Percentiles rank a stretch among this genome's conserved stretches.
Conservation (phyloP, 1,140 invertebrate species). For the Drosophila pseudoobscura region DNA sequence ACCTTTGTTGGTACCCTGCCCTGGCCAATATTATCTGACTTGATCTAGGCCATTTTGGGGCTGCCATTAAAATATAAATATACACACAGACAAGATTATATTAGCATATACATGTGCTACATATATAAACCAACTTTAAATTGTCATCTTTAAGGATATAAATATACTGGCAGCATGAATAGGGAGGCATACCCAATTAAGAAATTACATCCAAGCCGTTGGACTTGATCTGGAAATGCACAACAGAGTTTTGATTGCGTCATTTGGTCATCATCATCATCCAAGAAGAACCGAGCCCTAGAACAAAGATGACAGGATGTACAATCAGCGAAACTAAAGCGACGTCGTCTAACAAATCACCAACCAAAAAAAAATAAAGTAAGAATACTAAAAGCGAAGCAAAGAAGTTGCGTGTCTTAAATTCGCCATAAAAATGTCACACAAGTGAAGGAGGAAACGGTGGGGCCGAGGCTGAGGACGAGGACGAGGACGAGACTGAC, state of each 20-base stretch:
- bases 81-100: too few relatives aligned
- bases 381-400: slow-evolving; percentile 8
- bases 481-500: slow-evolving; percentile 37
- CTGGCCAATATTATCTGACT: too few relatives aligned
- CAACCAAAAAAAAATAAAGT: slow-evolving; percentile 22
- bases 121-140: too few relatives aligned
- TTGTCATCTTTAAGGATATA: too few relatives aligned
- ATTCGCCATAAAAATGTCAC: slow-evolving; percentile 80
- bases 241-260: too few relatives aligned
- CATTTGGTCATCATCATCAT: slow-evolving; percentile 63
- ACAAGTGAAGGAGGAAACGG: slow-evolving; percentile 40
- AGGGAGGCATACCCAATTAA: too few relatives aligned
- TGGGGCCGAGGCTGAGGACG: slow-evolving; percentile 1
- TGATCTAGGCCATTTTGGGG: too few relatives aligned
- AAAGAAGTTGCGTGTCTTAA: slow-evolving; percentile 77
- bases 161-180: too few relatives aligned
- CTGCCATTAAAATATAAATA: neutral
- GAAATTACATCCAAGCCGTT: too few relatives aligned
- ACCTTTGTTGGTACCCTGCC: too few relatives aligned
- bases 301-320: slow-evolving; percentile 8
- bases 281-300: neutral
- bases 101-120: too few relatives aligned
- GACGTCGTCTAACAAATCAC: slow-evolving; percentile 63
- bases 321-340: slow-evolving; percentile 61
- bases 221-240: too few relatives aligned